phyloP scores from a whole-genome alignment of 2,113 vertebrate species.

The Gnathonemus longibarbis region DNA sequence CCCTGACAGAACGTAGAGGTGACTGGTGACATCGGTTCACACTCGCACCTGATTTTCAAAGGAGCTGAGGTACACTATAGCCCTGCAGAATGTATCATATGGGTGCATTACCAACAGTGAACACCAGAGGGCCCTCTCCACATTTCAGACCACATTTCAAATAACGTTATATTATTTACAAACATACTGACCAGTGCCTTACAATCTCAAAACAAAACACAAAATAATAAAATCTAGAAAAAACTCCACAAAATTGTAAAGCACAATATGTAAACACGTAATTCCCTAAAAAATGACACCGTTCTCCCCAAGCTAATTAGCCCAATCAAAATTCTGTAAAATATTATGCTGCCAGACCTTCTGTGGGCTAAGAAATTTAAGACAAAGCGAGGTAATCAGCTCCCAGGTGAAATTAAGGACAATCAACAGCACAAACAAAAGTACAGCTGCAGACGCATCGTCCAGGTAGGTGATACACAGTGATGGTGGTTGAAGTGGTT shows the following conservation, averaged over 20 bases:
- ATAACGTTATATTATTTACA: neutral
- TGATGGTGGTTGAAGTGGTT: neutral
- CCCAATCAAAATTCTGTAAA: neutral
- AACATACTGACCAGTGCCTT: neutral
- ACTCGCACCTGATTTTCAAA: constrained; percentile 29
- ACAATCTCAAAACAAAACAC: too few relatives aligned
- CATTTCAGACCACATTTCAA: neutral
- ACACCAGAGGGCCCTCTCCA: neutral
- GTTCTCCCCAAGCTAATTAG: neutral
- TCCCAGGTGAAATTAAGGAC: neutral
- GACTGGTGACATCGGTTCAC: neutral
- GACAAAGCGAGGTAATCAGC: neutral
- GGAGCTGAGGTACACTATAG: neutral
- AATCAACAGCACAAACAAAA: neutral
- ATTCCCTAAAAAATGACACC: neutral
- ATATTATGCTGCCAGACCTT: neutral
- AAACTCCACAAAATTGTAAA: neutral
- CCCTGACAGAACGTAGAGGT: neutral
- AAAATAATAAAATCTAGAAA: too few relatives aligned
- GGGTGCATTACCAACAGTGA: neutral
- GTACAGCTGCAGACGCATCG: neutral
- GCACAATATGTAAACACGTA: neutral
- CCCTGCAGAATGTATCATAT: neutral
- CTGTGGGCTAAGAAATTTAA: neutral
- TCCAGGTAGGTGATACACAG: neutral